phyloP scores from a whole-genome alignment of 2,797 vertebrate species.

The Rhinophrynus dorsalis region DNA sequence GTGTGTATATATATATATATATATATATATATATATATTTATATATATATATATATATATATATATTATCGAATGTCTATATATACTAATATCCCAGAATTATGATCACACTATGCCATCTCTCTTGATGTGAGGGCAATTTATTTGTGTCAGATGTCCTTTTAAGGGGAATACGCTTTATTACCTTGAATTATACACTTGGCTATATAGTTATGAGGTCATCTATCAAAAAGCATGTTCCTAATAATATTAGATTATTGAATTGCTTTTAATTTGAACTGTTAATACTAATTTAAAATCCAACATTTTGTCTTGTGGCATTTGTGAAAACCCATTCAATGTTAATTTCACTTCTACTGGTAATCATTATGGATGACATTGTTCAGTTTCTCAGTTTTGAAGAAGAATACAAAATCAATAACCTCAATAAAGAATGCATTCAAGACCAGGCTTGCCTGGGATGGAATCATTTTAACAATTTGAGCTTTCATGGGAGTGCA shows the following conservation, averaged over 20 bases:
- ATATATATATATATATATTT: too few species aligned
- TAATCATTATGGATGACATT: conserved; percentile 30
- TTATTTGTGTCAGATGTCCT: too few species aligned
- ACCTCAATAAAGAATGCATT: not conserved
- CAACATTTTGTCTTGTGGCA: conserved; percentile 40
- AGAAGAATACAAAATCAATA: not conserved
- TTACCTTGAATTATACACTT: not conserved
- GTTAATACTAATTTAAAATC: conserved; percentile 25
- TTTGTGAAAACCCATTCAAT: conserved; percentile 42
- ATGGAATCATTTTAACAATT: too few species aligned
- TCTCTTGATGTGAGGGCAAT: too few species aligned
- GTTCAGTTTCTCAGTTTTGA: conserved; percentile 3
- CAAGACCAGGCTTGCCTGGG: too few species aligned
- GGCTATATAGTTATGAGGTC: not conserved
- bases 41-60: too few species aligned
- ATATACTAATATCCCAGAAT: too few species aligned
- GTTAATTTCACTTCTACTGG: conserved; percentile 33
- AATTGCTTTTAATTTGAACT: conserved; percentile 29
- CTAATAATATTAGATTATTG: conserved; percentile 24
- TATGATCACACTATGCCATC: too few species aligned
- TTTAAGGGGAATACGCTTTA: too few species aligned
- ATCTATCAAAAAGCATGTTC: conserved; percentile 11
- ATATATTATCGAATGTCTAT: too few species aligned
- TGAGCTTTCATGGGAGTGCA: too few species aligned
- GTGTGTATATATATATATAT: too few species aligned